phyloP scores from a whole-genome alignment of 2,113 vertebrate species.

The Neolamprologus longior region DNA sequence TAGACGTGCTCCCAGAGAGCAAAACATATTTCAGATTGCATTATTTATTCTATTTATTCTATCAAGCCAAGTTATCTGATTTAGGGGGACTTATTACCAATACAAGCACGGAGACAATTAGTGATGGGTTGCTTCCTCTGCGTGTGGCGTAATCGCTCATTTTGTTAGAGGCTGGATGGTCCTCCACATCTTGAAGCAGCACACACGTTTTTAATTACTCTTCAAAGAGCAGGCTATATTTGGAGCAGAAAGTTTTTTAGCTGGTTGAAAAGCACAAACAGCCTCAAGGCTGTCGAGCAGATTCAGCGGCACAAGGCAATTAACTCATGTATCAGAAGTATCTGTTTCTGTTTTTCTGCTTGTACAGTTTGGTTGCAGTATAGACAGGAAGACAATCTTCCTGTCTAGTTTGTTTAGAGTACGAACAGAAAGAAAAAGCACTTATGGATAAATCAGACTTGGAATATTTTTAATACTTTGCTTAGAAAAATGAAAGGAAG shows the following conservation, averaged over 20 bases:
- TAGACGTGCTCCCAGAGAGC: background rate
- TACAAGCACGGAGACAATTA: background rate
- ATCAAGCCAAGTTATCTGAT: background rate
- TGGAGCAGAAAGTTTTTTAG: slow-evolving; percentile 10
- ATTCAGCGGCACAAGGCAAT: background rate
- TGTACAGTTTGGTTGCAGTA: background rate
- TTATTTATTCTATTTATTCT: background rate
- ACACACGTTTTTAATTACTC: slow-evolving; percentile 42
- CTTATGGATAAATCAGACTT: background rate
- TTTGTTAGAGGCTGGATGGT: background rate
- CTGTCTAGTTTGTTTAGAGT: background rate
- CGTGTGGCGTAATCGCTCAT: background rate
- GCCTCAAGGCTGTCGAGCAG: background rate
- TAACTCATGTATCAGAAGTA: background rate
- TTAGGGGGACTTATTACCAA: background rate
- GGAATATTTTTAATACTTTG: background rate
- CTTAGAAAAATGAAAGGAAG: background rate
- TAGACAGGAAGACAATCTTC: background rate
- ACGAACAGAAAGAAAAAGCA: background rate
- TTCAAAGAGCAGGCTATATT: slow-evolving; percentile 12
- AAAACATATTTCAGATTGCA: background rate
- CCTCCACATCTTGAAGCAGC: slow-evolving; percentile 21
- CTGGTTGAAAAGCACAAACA: background rate
- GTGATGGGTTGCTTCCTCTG: background rate
- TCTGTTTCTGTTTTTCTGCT: background rate